Conservation (phyloP, 1,140 invertebrate species). For the Drosophila nebulosa region DNA sequence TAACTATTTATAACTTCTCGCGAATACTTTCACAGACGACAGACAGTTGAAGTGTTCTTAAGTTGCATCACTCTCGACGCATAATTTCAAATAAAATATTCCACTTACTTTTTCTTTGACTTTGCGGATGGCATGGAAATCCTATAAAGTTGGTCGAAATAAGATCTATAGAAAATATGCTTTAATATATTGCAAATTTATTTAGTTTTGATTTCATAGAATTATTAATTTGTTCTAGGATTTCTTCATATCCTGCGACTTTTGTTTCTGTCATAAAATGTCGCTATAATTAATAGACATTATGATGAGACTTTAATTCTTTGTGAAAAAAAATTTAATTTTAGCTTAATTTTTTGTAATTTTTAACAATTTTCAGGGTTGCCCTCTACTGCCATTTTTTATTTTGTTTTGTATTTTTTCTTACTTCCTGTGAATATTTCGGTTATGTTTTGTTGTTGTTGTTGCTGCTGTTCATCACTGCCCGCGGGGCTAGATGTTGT, state of each 20-base stretch:
- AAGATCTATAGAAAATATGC: too few species aligned
- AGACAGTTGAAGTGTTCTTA: background rate
- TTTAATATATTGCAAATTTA: too few species aligned
- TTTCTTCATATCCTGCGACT: too few species aligned
- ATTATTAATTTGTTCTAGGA: too few species aligned
- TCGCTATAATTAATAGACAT: too few species aligned
- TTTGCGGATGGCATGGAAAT: too few species aligned
- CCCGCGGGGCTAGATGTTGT: constrained; percentile 60
- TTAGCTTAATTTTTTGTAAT: background rate
- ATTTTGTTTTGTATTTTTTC: background rate
- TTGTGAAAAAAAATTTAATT: background rate
- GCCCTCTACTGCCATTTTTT: background rate
- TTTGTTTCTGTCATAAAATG: too few species aligned
- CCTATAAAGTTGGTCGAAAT: too few species aligned
- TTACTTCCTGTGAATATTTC: background rate
- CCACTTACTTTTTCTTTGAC: too few species aligned
- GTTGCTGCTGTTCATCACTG: constrained; percentile 18
- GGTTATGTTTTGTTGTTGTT: constrained; percentile 9
- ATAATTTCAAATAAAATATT: background rate
- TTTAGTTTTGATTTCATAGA: too few species aligned
- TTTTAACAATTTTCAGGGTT: background rate
- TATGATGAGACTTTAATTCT: background rate
- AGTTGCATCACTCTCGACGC: background rate
- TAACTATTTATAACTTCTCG: background rate
- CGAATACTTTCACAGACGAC: background rate